These are phyloP conservation scores for Eupeodes luniger DNA, from an alignment of 2,888 invertebrate species.

Conservation along the genomic window DNA sequence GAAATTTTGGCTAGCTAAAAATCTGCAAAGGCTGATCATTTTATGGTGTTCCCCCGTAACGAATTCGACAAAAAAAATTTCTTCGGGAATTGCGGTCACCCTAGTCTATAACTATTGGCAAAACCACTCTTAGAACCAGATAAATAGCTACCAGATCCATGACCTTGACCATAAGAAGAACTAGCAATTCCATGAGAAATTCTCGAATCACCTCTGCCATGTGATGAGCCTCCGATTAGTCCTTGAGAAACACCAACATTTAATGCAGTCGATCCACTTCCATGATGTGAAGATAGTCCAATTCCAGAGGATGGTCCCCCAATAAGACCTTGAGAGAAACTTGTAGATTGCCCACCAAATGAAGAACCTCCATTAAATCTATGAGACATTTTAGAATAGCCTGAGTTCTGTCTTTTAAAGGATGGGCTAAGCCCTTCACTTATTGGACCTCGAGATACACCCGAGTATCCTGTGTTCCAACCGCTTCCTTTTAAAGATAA, in stretches of 20 bases:
- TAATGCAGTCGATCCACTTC: not conserved
- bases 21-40: no score
- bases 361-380: not conserved
- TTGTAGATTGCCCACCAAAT: not conserved
- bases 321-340: not conserved
- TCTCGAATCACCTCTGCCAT: not conserved
- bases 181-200: not conserved
- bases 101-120: not conserved
- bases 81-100: no score
- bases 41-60: no score
- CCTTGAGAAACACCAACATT: not conserved
- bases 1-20: no score
- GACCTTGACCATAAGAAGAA: slow-evolving; percentile 2
- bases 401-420: no score
- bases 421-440: no score
- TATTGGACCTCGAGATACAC: not conserved
- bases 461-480: not conserved
- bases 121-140: not conserved
- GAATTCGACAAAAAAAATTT: no score
- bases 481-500: no score
- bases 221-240: no score
- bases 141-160: not conserved
- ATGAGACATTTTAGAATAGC: slow-evolving; percentile 6
- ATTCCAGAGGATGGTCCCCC: not conserved
- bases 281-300: not conserved